Conservation (phyloP, 1,140 invertebrate genomes). For the silkworm (Bombyx mori) region ASM3026992v2 NC_085128.1:12786501-12787000, state of each 20-base stretch:
- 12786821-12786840: slow-evolving; percentile 72
- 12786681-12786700: slow-evolving; percentile 77
- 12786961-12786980: slow-evolving; percentile 33
- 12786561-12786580: slow-evolving; percentile 43
- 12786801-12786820: slow-evolving; percentile 61
- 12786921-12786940: slow-evolving; percentile 61
- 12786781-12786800: slow-evolving; percentile 26
- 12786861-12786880: slow-evolving; percentile 74
- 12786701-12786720: slow-evolving; percentile 69
- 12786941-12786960: slow-evolving; percentile 48
- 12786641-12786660: slow-evolving; percentile 53
- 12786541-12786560: slow-evolving; percentile 28
- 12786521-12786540: slow-evolving; percentile 16
- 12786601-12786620: slow-evolving; percentile 79
- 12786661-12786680: slow-evolving; percentile 78
- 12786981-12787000: slow-evolving; percentile 43
- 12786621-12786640: slow-evolving; percentile 73
- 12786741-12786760: slow-evolving; percentile 71
- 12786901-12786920: slow-evolving; percentile 60
- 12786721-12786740: slow-evolving; percentile 76
- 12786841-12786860: slow-evolving; percentile 77
- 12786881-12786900: slow-evolving; percentile 49
- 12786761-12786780: slow-evolving; percentile 26
- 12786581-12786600: slow-evolving; percentile 76
- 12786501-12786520: slow-evolving; percentile 36